phyloP scores from a whole-genome alignment of 2,113 vertebrate species.

The Scartelaos histophorus region DNA sequence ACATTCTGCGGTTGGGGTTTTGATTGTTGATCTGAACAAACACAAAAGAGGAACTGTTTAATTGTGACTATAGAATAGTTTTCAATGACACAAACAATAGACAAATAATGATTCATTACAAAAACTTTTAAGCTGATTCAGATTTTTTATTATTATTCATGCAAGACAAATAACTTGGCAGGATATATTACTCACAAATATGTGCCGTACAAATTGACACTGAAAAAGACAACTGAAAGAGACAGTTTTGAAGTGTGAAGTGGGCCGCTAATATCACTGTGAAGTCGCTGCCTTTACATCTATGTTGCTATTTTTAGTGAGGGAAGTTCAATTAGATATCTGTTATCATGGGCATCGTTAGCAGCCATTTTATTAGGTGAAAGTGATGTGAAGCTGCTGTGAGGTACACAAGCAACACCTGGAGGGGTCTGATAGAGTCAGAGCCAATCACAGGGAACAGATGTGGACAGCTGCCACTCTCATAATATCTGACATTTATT shows the following conservation, averaged over 20 bases:
- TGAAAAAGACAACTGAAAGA: slow-evolving; percentile 56
- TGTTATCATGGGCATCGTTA: slow-evolving; percentile 26
- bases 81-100: slow-evolving; percentile 45
- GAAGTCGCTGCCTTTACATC: slow-evolving; percentile 62
- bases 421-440: slow-evolving; percentile 45
- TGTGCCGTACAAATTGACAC: slow-evolving; percentile 64
- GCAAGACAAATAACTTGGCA: slow-evolving; percentile 64
- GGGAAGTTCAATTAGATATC: slow-evolving; percentile 47
- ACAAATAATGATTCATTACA: slow-evolving; percentile 71
- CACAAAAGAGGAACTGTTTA: slow-evolving; percentile 57
- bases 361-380: slow-evolving; percentile 28
- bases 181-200: slow-evolving; percentile 63
- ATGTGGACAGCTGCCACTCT: slow-evolving; percentile 15
- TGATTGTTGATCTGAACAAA: slow-evolving; percentile 12
- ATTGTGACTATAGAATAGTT: slow-evolving; percentile 6
- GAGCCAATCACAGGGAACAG: slow-evolving; percentile 39
- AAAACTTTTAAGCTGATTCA: slow-evolving; percentile 72
- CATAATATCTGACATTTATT: slow-evolving; percentile 17
- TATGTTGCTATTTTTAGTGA: slow-evolving; percentile 63
- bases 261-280: slow-evolving; percentile 61
- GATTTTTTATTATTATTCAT: slow-evolving; percentile 77
- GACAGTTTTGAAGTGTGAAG: slow-evolving; percentile 69
- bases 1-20: slow-evolving; percentile 37
- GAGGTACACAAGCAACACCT: slow-evolving; percentile 58
- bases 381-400: slow-evolving; percentile 19